Evolutionary conservation across 1,140 invertebrate species (phyloP).

Genomic region (Coptotermes formosanus): DNA sequence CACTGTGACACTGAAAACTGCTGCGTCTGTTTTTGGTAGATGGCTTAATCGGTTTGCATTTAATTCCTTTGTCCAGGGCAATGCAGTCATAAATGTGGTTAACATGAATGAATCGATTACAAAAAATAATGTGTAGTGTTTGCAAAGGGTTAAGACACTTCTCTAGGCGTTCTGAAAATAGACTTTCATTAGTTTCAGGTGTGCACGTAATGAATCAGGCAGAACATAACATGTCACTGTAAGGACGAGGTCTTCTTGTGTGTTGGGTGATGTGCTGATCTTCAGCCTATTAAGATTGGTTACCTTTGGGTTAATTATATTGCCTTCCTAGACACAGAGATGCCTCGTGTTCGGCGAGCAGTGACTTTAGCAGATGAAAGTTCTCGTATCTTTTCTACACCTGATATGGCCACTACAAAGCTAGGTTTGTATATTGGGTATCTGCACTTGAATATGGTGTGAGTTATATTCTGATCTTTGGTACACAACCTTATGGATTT

Average conservation of each 20-base stretch:
- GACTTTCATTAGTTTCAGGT: background rate
- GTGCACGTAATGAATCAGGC: background rate
- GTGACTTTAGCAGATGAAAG: background rate
- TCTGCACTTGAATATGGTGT: background rate
- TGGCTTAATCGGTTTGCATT: too few relatives aligned
- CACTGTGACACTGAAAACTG: too few relatives aligned
- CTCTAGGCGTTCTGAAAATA: too few relatives aligned
- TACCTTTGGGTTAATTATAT: background rate
- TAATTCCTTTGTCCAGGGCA: too few relatives aligned
- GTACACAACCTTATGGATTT: background rate
- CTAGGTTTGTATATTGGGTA: background rate
- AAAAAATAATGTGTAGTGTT: too few relatives aligned
- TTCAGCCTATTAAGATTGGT: background rate
- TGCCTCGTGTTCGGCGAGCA: conserved; percentile 22
- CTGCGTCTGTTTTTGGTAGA: too few relatives aligned
- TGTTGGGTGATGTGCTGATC: background rate
- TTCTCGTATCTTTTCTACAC: background rate
- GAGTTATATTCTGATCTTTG: background rate
- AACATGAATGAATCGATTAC: too few relatives aligned
- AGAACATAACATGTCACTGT: background rate
- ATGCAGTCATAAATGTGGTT: too few relatives aligned
- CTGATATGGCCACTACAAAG: conserved; percentile 19
- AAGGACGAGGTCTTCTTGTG: background rate
- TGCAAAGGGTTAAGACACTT: too few relatives aligned
- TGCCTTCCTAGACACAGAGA: background rate